phyloP scores from a whole-genome alignment of 2,888 invertebrate species.

The Tenthredo notha region DNA sequence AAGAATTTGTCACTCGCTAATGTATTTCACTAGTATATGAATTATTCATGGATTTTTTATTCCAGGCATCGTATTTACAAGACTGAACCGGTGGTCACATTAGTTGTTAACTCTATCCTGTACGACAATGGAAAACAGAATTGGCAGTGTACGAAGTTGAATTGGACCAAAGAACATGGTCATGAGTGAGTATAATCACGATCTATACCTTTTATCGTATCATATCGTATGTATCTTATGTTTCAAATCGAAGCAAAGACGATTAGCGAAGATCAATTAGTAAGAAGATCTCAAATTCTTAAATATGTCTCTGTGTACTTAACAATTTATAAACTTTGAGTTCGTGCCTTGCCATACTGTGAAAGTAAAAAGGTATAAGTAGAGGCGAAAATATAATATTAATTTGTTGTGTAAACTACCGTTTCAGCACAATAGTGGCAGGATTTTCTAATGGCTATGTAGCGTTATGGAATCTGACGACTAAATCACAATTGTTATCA shows the following conservation, averaged over 20 bases:
- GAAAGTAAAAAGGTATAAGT: not conserved
- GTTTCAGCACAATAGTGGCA: constrained; percentile 80
- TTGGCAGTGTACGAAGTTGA: constrained; percentile 73
- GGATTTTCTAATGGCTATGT: constrained; percentile 86
- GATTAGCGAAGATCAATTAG: constrained; percentile 20
- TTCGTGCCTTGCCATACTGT: not conserved
- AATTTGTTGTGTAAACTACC: not conserved
- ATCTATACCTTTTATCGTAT: constrained; percentile 10
- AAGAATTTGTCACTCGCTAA: not conserved
- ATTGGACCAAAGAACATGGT: constrained; percentile 73
- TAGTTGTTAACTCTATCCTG: constrained; percentile 67
- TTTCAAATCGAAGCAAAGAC: constrained; percentile 57
- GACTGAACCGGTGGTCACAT: constrained; percentile 73
- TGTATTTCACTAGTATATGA: not conserved
- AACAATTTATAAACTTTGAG: not conserved
- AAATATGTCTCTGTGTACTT: no score
- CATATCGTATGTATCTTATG: constrained; percentile 48
- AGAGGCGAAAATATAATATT: not conserved
- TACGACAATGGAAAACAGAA: constrained; percentile 65
- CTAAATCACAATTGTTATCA: constrained; percentile 80
- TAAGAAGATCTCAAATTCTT: no score
- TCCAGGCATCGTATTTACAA: constrained; percentile 72
- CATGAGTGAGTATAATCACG: constrained; percentile 69
- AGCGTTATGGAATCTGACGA: constrained; percentile 83
- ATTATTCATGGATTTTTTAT: constrained; percentile 31